A percentile compares a stretch with the other conserved stretches of the same genome.
Evolutionary conservation across 1,140 invertebrate species (phyloP).

Genomic region (Metopolophium dirhodum): DNA sequence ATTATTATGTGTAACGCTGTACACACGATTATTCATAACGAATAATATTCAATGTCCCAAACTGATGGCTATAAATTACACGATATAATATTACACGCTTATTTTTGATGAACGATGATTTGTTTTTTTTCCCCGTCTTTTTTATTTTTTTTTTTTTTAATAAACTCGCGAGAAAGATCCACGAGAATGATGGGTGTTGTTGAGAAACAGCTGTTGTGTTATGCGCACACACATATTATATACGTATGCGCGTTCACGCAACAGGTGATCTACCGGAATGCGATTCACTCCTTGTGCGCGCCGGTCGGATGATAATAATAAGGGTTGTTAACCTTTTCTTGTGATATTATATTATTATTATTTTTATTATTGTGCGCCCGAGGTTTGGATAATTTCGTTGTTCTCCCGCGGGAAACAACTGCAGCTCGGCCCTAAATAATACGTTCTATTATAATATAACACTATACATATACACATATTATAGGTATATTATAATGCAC

Average conservation of each 20-base stretch:
- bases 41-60: neutral
- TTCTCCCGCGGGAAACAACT: neutral
- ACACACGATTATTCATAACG: neutral
- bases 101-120: neutral
- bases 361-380: neutral
- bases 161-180: neutral
- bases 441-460: neutral
- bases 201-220: constrained; percentile 3
- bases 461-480: neutral
- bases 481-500: too few relatives aligned
- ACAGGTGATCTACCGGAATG: constrained; percentile 54
- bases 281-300: constrained; percentile 5
- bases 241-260: neutral
- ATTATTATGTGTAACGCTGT: too few relatives aligned
- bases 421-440: neutral
- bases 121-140: neutral
- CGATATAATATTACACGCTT: neutral
- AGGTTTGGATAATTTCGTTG: neutral
- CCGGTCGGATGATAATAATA: neutral
- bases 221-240: neutral
- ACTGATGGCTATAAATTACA: neutral
- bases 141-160: neutral
- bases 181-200: neutral
- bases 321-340: constrained; percentile 50
- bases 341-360: neutral